Evolutionary conservation across 2,888 invertebrate species (phyloP).

Genomic region (Copidosoma aretas): DNA sequence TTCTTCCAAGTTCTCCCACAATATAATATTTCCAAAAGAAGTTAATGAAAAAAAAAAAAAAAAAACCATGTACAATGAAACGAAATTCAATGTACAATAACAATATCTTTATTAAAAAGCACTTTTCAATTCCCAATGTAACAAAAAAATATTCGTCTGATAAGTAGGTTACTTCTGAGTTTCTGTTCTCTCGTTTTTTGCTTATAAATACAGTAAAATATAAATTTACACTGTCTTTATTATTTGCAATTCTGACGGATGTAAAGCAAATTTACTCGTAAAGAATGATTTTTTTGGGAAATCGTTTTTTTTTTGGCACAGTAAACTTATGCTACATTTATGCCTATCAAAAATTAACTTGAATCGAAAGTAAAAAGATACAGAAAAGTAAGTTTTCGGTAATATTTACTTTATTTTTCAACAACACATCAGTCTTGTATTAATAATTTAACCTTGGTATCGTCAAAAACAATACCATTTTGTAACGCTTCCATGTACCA

Average conservation of each 20-base stretch:
- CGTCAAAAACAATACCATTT: conserved; percentile 10
- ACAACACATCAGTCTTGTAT: conserved; percentile 38
- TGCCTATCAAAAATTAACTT: neutral
- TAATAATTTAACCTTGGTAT: conserved; percentile 28
- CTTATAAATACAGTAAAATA: conserved; percentile 33
- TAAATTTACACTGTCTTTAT: conserved; percentile 27
- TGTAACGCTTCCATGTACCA: neutral
- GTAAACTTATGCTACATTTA: conserved; percentile 18
- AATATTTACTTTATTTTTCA: conserved; percentile 27
- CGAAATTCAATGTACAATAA: conserved; percentile 6
- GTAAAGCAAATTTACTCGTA: conserved; percentile 27
- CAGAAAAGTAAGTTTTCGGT: conserved; percentile 9
- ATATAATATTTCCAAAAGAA: too few species aligned
- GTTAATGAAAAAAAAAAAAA: too few species aligned
- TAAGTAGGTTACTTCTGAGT: conserved; percentile 20
- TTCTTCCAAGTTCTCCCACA: too few species aligned
- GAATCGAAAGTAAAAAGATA: neutral
- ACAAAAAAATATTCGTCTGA: conserved; percentile 41
- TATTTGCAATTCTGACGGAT: conserved; percentile 33
- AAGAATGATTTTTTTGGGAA: conserved; percentile 20
- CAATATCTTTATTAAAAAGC: conserved; percentile 38
- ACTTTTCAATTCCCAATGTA: conserved; percentile 36
- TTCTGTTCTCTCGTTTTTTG: conserved; percentile 3
- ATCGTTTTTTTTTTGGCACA: conserved; percentile 32
- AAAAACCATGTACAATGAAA: conserved; percentile 11